Percentiles rank a stretch among this genome's conserved stretches.
Evolutionary conservation across 2,113 vertebrate genomes (phyloP).

Genomic region (Scomber scombrus): DNA sequence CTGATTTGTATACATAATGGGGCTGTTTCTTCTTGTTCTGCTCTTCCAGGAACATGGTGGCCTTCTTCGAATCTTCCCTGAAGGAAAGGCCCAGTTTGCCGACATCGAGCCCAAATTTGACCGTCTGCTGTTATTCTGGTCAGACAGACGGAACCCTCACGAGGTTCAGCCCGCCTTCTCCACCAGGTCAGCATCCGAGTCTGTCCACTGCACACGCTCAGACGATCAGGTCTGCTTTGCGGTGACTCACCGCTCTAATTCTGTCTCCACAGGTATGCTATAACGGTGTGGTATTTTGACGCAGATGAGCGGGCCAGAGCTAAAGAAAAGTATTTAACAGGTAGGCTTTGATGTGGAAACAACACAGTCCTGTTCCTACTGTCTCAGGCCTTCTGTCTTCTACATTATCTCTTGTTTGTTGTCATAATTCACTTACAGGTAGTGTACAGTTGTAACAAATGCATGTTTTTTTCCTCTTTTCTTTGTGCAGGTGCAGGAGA

Average conservation of each 20-base stretch:
- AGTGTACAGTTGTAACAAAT: neutral
- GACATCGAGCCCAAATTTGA: slow-evolving; percentile 99
- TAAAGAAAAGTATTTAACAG: slow-evolving; percentile 98
- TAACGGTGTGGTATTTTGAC: slow-evolving; percentile 99
- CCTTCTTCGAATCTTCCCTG: slow-evolving; percentile 98
- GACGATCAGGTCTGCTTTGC: neutral
- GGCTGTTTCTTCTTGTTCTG: slow-evolving; percentile 56
- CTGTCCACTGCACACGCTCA: neutral
- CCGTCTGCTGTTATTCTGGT: slow-evolving; percentile 98
- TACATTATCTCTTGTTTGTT: neutral
- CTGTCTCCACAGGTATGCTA: slow-evolving; percentile 92
- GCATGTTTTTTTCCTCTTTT: neutral
- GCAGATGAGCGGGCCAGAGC: slow-evolving; percentile 96
- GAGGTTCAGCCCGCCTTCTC: slow-evolving; percentile 96
- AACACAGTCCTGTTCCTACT: neutral
- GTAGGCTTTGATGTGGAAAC: slow-evolving; percentile 76
- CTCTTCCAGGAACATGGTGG: slow-evolving; percentile 92
- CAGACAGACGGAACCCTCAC: slow-evolving; percentile 97
- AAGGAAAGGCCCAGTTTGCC: slow-evolving; percentile 97
- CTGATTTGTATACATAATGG: slow-evolving; percentile 43
- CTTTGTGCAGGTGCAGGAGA: slow-evolving; percentile 86
- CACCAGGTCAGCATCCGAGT: slow-evolving; percentile 87
- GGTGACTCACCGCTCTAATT: neutral
- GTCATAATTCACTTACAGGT: neutral
- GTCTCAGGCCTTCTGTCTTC: neutral